Percentiles rank a stretch among this genome's conserved stretches.
phyloP scores from a whole-genome alignment of 2,888 invertebrate species.

The Amphipoea oculea region DNA sequence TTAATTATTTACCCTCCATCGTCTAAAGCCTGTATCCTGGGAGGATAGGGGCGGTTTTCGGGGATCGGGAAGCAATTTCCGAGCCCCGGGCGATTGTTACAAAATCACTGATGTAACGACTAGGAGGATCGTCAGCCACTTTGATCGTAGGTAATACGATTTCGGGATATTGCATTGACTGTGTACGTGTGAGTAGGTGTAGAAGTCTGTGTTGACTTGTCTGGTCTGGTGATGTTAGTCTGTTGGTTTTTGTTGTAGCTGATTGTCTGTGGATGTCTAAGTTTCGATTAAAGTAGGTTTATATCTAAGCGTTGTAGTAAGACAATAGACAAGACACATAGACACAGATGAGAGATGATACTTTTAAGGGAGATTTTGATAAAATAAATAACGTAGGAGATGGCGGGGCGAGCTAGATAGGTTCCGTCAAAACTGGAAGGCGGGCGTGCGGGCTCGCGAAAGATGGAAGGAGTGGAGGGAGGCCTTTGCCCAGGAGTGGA shows the following conservation, averaged over 20 bases:
- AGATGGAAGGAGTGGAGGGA: too few species aligned
- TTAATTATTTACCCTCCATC: constrained; percentile 41
- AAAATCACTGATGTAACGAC: constrained; percentile 71
- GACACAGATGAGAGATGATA: too few species aligned
- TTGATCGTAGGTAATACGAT: constrained; percentile 69
- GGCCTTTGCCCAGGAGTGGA: too few species aligned
- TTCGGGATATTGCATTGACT: constrained; percentile 62
- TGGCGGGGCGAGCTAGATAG: too few species aligned
- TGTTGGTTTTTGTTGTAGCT: neutral
- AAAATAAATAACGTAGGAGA: too few species aligned
- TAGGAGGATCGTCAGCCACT: constrained; percentile 65
- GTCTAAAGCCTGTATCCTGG: constrained; percentile 32
- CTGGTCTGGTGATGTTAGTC: neutral
- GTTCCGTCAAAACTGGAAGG: too few species aligned
- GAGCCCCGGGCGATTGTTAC: constrained; percentile 83
- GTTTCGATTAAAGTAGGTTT: neutral
- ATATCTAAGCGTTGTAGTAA: neutral
- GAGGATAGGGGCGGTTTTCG: constrained; percentile 57
- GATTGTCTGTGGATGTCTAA: neutral
- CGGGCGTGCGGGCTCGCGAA: too few species aligned
- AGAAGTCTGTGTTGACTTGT: constrained; percentile 21
- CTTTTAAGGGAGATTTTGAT: too few species aligned
- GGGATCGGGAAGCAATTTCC: constrained; percentile 83
- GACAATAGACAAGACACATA: neutral
- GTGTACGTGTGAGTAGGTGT: constrained; percentile 9